Evolutionary conservation across 2,113 vertebrate species (phyloP).

Genomic region (Grallaria varia): DNA sequence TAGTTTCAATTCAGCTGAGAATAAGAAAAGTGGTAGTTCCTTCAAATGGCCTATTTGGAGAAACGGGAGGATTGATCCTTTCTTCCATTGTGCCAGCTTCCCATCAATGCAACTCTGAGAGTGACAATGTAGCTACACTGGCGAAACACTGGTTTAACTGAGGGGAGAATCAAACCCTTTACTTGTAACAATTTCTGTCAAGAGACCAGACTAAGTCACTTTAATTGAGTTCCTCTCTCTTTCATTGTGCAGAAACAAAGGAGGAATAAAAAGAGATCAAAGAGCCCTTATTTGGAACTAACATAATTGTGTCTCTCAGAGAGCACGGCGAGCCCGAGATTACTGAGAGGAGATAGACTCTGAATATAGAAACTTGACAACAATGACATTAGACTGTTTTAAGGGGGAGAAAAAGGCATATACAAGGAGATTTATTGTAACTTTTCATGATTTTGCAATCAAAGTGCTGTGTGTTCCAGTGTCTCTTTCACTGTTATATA

Average conservation of each 20-base stretch:
- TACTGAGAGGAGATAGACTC: slow-evolving; percentile 46
- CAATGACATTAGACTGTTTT: slow-evolving; percentile 14
- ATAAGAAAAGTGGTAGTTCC: background rate
- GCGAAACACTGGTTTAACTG: slow-evolving; percentile 33
- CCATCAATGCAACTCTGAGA: slow-evolving; percentile 45
- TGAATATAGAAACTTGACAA: slow-evolving; percentile 52
- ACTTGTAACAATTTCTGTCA: slow-evolving; percentile 60
- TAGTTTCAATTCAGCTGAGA: slow-evolving; percentile 41
- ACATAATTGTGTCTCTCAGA: slow-evolving; percentile 59
- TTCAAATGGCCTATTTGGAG: slow-evolving; percentile 37
- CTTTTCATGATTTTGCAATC: background rate
- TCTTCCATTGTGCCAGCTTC: background rate
- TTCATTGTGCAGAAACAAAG: slow-evolving; percentile 62
- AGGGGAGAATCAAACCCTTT: slow-evolving; percentile 54
- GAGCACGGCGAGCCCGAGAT: slow-evolving; percentile 17
- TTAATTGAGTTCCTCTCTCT: slow-evolving; percentile 61
- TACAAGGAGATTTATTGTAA: slow-evolving; percentile 2
- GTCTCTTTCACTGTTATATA: background rate
- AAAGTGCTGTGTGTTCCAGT: background rate
- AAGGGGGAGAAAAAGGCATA: background rate
- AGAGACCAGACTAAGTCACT: slow-evolving; percentile 52
- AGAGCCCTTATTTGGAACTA: slow-evolving; percentile 63
- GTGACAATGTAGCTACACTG: slow-evolving; percentile 6
- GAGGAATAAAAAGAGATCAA: slow-evolving; percentile 66
- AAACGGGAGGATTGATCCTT: slow-evolving; percentile 53